Evolutionary conservation across 2,888 invertebrate species (phyloP).

Genomic region (Hirtodrosophila confusa): DNA sequence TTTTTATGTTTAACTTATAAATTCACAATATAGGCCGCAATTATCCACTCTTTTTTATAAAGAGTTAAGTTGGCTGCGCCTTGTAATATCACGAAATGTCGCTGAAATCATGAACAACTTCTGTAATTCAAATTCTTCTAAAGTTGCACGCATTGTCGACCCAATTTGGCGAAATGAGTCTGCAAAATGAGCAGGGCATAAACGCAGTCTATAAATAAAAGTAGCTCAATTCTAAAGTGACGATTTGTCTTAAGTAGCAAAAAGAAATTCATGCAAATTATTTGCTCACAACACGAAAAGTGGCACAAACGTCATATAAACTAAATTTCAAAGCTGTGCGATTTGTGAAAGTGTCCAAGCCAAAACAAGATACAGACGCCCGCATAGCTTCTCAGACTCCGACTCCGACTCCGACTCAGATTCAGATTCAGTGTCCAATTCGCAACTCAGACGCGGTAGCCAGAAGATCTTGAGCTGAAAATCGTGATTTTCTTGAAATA

Average conservation of each 20-base stretch:
- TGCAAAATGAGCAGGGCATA: too few relatives aligned
- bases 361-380: slow-evolving; percentile 21
- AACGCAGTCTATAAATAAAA: slow-evolving; percentile 16
- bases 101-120: too few relatives aligned
- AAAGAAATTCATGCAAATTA: slow-evolving; percentile 60
- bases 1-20: too few relatives aligned
- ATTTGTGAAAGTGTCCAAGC: slow-evolving; percentile 71
- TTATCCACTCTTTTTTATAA: too few relatives aligned
- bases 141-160: too few relatives aligned
- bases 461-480: slow-evolving; percentile 53
- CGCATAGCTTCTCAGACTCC: slow-evolving; percentile 15
- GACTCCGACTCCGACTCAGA: not conserved
- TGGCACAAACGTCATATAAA: slow-evolving; percentile 62
- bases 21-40: too few relatives aligned
- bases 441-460: slow-evolving; percentile 8
- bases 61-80: too few relatives aligned
- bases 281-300: slow-evolving; percentile 34
- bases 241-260: slow-evolving; percentile 2
- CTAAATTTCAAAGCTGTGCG: slow-evolving; percentile 28
- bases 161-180: too few relatives aligned
- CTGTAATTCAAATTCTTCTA: too few relatives aligned
- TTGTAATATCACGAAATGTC: too few relatives aligned
- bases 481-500: slow-evolving; percentile 74
- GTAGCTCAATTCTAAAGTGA: slow-evolving; percentile 1
- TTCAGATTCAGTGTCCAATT: too few relatives aligned